Evolutionary conservation across 2,888 invertebrate species (phyloP), one percentile per base, ranked within the genome.

Genomic region (Oeneis ivallda): DNA sequence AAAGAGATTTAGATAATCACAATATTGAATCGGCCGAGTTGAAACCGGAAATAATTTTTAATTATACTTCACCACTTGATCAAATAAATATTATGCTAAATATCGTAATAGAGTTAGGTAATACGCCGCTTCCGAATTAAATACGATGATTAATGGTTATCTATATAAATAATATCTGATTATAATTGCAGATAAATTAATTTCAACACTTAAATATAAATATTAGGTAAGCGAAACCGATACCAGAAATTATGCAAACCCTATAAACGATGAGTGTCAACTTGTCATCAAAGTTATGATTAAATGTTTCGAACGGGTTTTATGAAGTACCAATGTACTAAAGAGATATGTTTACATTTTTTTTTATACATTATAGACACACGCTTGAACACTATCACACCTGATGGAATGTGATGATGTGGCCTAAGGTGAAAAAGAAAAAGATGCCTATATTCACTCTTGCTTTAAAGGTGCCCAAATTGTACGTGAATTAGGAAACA

Each of bases 171-270:
- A 26, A 56, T 41, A 41, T 56, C 19, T 4, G 8, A 41, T 41
- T 19, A 56, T 56, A 56, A 56, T 41, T 13, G 6, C 41, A 39
- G 37, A 54, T 53, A 34, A 53, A 53, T 54, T 54, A 9, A 17
- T 17, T 54, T 17, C 39, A 54, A 39, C 54, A 54, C 54, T 39
- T 39, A 39, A 54, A 54, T 54, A 17, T 49, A 49, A n/a, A 9
- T 50, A 26, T 54, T 54, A 19, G 19, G 19, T 41, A 56, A 56
- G 39, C 41, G 56, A 56, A 56, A 54, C 34, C 11, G 15, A 54
- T 39, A 56, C 41, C 19, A 13, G 56, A 56, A 56, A 56, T 56
- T 56, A 56, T 41, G 56, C 56, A 56, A 37, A 54, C 32, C 15
- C 10, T 19, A 41, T 8, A 8, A 56, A 53, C 9, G 56, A 56